Conservation (phyloP, 2,113 vertebrate species). For the Tetraodon nigroviridis region DNA sequence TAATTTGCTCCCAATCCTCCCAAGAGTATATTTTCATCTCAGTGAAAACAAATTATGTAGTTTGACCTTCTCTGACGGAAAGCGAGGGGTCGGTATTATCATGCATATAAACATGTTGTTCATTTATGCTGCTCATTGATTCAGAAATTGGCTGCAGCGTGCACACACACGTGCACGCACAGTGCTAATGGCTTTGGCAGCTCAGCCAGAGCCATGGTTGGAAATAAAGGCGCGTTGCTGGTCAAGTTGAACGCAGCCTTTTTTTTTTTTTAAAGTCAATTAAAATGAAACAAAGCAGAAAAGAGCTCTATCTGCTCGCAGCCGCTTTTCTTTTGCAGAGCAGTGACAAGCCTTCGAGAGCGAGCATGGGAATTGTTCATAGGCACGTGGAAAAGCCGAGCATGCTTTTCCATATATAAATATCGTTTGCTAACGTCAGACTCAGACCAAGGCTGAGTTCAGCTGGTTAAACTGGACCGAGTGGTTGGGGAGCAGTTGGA, state of each 20-base stretch:
- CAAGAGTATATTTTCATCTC: slow-evolving; percentile 33
- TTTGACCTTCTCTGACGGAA: slow-evolving; percentile 45
- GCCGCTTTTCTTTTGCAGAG: slow-evolving; percentile 42
- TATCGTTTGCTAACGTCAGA: too few relatives aligned
- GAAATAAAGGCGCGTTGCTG: slow-evolving; percentile 46
- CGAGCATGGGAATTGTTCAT: slow-evolving; percentile 46
- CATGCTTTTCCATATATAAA: slow-evolving; percentile 9
- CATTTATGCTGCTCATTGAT: slow-evolving; percentile 52
- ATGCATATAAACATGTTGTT: slow-evolving; percentile 53
- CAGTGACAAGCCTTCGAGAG: slow-evolving; percentile 30
- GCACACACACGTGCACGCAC: slow-evolving; percentile 18
- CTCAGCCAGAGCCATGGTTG: slow-evolving; percentile 29
- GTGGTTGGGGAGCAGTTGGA: too few relatives aligned
- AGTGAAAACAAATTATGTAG: slow-evolving; percentile 32
- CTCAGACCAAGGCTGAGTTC: too few relatives aligned
- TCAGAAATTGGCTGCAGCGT: slow-evolving; percentile 39
- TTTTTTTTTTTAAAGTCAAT: too few relatives aligned
- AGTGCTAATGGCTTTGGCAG: slow-evolving; percentile 56
- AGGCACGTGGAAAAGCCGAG: slow-evolving; percentile 32
- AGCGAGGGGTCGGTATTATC: slow-evolving; percentile 22
- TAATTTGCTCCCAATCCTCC: slow-evolving; percentile 38
- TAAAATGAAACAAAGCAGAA: slow-evolving; percentile 67
- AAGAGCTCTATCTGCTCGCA: slow-evolving; percentile 44
- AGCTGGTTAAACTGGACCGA: too few relatives aligned
- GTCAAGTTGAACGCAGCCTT: slow-evolving; percentile 61